Percentiles rank a stretch among this genome's conserved stretches.
These are phyloP conservation scores for Sarcophaga variegata DNA, from an alignment of 2,888 invertebrate genomes.

Conservation along the genomic window DNA sequence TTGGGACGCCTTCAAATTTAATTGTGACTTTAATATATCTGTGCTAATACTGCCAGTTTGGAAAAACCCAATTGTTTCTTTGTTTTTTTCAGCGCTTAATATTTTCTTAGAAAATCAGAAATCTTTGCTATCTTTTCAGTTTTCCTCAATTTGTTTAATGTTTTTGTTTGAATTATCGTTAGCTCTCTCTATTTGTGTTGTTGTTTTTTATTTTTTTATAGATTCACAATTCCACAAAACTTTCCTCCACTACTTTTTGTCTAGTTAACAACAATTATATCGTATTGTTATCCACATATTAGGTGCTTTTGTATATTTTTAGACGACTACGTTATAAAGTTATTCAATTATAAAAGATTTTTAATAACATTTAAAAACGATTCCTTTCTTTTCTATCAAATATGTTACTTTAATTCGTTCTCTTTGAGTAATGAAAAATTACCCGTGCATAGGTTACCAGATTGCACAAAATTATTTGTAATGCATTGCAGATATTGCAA, in stretches of 20 bases:
- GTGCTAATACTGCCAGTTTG: background rate
- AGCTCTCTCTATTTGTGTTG: conserved; percentile 16
- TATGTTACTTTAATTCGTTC: conserved; percentile 45
- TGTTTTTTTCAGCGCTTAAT: background rate
- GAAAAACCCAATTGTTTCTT: background rate
- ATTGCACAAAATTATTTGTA: background rate
- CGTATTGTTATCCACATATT: conserved; percentile 17
- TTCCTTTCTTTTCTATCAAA: conserved; percentile 37
- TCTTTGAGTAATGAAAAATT: conserved; percentile 34
- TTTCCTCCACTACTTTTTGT: conserved; percentile 5
- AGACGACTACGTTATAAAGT: conserved; percentile 52
- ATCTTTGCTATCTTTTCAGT: background rate
- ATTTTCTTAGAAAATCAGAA: background rate
- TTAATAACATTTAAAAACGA: background rate
- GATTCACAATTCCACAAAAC: background rate
- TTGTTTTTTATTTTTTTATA: background rate
- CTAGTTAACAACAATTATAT: conserved; percentile 3
- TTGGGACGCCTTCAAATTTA: conserved; percentile 14
- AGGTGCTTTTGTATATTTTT: conserved; percentile 22
- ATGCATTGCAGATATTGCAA: background rate
- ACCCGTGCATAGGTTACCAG: background rate
- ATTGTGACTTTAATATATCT: background rate
- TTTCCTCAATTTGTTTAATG: conserved; percentile 17
- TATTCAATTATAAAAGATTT: conserved; percentile 51
- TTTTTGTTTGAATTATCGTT: conserved; percentile 6